Conservation (phyloP, 2,888 invertebrate species). For the Myopa tessellatipennis region DNA sequence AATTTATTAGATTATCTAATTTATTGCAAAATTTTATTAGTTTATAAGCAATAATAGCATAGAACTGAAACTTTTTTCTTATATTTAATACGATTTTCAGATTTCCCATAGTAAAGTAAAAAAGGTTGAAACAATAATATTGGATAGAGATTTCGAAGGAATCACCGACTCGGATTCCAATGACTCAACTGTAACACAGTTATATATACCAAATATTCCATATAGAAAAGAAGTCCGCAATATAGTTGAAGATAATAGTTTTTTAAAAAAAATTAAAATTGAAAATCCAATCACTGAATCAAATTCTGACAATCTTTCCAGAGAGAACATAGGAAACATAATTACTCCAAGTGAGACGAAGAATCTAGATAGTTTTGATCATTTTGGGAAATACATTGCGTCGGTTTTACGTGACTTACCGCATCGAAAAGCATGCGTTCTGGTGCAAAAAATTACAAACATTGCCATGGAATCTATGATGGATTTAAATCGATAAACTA, state of each 20-base stretch:
- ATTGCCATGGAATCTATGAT: background rate
- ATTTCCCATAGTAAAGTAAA: background rate
- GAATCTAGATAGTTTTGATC: background rate
- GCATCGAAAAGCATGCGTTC: background rate
- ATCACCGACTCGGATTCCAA: background rate
- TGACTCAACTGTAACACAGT: background rate
- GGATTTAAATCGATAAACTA: background rate
- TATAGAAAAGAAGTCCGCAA: background rate
- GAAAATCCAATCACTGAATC: background rate
- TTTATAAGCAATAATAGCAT: no score
- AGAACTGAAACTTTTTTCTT: no score
- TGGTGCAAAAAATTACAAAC: background rate
- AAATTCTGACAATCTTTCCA: background rate
- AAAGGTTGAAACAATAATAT: background rate
- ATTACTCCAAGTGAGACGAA: background rate
- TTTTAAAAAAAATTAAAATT: background rate
- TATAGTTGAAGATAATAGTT: background rate
- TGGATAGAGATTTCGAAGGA: background rate
- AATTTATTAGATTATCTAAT: no score
- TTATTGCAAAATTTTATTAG: no score
- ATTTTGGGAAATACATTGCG: background rate
- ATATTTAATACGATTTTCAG: background rate
- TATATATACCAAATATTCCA: background rate
- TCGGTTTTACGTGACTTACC: background rate
- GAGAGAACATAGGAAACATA: background rate